Evolutionary conservation across 2,113 vertebrate species (phyloP).

Genomic region (Vicugna pacos): DNA sequence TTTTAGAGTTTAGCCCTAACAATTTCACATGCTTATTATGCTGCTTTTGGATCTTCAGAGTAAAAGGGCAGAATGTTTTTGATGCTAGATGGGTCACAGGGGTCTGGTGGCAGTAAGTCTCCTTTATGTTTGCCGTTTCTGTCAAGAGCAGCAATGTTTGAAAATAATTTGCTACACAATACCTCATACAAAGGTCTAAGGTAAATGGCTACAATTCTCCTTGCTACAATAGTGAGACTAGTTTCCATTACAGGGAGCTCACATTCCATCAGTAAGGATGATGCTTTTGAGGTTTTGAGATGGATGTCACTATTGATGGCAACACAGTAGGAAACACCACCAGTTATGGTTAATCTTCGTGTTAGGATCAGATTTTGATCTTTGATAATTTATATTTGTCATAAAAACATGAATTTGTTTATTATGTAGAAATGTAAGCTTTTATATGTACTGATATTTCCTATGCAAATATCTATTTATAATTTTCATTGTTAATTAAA

Average conservation of each 20-base stretch:
- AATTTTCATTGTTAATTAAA: neutral
- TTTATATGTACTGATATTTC: neutral
- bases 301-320: neutral
- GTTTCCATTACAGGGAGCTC: neutral
- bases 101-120: neutral
- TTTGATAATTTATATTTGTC: neutral
- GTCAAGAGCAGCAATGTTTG: neutral
- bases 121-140: neutral
- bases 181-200: neutral
- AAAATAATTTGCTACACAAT: neutral
- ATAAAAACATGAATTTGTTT: neutral
- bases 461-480: neutral
- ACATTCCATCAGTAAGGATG: neutral
- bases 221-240: neutral
- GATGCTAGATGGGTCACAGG: neutral
- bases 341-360: neutral
- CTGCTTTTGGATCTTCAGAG: neutral
- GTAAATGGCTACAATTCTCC: neutral
- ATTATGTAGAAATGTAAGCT: neutral
- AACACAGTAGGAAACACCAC: neutral
- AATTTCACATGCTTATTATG: neutral
- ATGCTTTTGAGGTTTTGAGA: neutral
- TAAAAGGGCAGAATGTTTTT: neutral
- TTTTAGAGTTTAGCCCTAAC: neutral
- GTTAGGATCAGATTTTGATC: neutral